Evolutionary conservation across 2,113 vertebrate species (phyloP).

Genomic region (Phylloscopus trochiloides): DNA sequence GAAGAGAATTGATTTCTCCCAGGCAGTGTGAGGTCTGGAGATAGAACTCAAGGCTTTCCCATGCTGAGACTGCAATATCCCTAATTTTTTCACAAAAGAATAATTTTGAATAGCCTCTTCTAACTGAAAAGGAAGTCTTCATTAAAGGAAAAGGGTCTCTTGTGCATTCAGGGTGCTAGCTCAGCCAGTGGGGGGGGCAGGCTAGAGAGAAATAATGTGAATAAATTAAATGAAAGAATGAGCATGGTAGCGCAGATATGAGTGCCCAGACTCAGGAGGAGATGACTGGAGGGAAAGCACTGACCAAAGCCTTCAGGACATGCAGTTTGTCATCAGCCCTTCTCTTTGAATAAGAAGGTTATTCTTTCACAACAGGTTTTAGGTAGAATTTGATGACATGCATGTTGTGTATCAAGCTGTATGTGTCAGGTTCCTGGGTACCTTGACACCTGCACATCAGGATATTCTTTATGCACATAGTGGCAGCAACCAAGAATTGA

Average conservation of each 20-base stretch:
- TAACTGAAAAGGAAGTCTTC: background rate
- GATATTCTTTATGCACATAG: background rate
- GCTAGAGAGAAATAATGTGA: background rate
- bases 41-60: background rate
- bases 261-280: background rate
- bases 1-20: background rate
- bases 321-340: background rate
- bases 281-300: background rate
- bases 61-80: background rate
- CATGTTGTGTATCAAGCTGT: background rate
- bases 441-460: background rate
- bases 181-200: background rate
- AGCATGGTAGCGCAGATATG: background rate
- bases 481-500: background rate
- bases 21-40: background rate
- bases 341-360: background rate
- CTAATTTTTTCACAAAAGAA: background rate
- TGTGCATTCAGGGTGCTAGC: background rate
- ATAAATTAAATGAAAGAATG: background rate
- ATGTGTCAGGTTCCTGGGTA: background rate
- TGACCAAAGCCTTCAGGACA: background rate
- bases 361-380: background rate
- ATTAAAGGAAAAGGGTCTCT: background rate
- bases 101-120: background rate
- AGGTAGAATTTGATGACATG: accelerated